Percentiles rank a stretch among this genome's conserved stretches.
phyloP scores from a whole-genome alignment of 2,888 invertebrate species.

The Notodonta ziczac region DNA sequence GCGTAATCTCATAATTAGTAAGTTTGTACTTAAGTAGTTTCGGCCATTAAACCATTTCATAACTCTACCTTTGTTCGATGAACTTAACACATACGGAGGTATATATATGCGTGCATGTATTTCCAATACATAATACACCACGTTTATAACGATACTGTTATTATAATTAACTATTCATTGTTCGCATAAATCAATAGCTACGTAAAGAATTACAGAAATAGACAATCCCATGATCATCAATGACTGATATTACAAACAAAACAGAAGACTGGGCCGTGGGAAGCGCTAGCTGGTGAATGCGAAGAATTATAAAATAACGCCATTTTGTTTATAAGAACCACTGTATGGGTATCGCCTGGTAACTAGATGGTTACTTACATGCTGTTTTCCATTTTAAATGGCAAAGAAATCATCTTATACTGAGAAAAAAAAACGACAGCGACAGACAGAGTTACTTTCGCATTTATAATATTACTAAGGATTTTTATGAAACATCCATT shows the following conservation, averaged over 20 bases:
- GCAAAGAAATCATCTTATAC: too few species aligned
- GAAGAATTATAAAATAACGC: conserved; percentile 53
- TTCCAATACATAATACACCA: background rate
- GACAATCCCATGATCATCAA: conserved; percentile 66
- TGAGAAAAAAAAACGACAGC: too few species aligned
- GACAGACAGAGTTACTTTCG: too few species aligned
- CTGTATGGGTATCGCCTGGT: background rate
- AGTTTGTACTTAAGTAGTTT: too few species aligned
- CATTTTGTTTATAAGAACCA: conserved; percentile 40
- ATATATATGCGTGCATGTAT: background rate
- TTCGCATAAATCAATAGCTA: conserved; percentile 34
- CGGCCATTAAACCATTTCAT: too few species aligned
- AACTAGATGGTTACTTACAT: background rate
- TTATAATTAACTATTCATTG: conserved; percentile 13
- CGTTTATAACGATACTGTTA: conserved; percentile 4
- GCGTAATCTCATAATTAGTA: too few species aligned
- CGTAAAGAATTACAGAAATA: conserved; percentile 46
- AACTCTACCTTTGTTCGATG: too few species aligned
- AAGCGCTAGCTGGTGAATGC: conserved; percentile 67
- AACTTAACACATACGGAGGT: too few species aligned
- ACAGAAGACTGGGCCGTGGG: conserved; percentile 67
- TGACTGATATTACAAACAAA: conserved; percentile 48
- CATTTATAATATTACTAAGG: too few species aligned
- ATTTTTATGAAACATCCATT: too few species aligned
- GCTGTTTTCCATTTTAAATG: too few species aligned